Base-by-base conservation (phyloP, 2,113 vertebrate species). In the Herpetotheres cachinnans region DNA sequence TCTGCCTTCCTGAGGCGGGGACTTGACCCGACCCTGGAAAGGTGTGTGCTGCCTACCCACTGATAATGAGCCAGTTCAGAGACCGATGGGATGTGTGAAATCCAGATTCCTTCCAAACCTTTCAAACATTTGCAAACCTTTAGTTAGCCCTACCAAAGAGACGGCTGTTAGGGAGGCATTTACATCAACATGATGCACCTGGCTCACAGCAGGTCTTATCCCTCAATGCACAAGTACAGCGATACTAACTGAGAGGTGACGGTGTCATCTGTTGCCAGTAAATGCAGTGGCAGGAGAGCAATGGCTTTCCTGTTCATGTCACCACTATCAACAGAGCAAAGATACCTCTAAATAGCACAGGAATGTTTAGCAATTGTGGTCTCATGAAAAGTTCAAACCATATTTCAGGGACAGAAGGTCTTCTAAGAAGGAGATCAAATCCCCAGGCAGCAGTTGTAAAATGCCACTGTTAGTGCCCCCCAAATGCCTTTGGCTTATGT, bases 321-420 rank as follows among this genome's bases (percentile, higher is more conserved):
- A 62, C 58, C 22, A 10, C 74, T 92, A 20, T 80, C 90, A 80
- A 2, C 49, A 54, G 58, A 72, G 62, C 49, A 89, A 54, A 83
- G 82, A 66, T 54, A 55, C 58, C 89, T 92, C 71, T 86, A 54
- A 86, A 83, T 85, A 89, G 93, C 46, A 86, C 54, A 52, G 63
- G 46, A 49, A 56, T 62, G 74, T 36, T 93, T 40, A 56, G 85
- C 66, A 65, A 17, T 76, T 77, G 63, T 77, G 79, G 49, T 86
- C 74, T 82, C 26, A 15, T 34, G 76, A 73, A 77, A 95, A 89
- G 76, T 95, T 92, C 89, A 92, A 55, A 32, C 71, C 88, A 38
- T 82, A n/a, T 86, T 93, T 95, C 71, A 92, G 69, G 74, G 79
- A 69, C 74, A 65, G 74, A 93, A 88, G 67, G 62, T 81, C 42